These are phyloP conservation scores for Rhinella marina DNA, from an alignment of 2,797 vertebrate genomes.

Conservation along the genomic window DNA sequence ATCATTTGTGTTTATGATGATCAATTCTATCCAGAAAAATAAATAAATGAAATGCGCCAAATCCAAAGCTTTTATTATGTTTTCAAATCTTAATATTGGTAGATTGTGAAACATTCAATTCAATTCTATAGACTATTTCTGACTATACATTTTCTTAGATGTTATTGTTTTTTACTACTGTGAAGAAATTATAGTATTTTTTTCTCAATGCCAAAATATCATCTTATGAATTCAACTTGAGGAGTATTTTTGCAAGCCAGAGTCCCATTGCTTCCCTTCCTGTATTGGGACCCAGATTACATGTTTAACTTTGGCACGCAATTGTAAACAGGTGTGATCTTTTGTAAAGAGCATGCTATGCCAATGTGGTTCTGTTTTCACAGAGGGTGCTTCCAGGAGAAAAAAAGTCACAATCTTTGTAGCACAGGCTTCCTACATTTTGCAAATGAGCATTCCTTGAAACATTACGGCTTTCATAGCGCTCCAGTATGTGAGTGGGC, in stretches of 20 bases:
- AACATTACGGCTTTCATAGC: background rate
- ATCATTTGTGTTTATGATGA: background rate
- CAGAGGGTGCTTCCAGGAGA: slow-evolving; percentile 46
- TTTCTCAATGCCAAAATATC: slow-evolving; percentile 39
- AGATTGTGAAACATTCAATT: background rate
- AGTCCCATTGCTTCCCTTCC: slow-evolving; percentile 46
- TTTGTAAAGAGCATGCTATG: slow-evolving; percentile 40
- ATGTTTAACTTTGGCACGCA: slow-evolving; percentile 48
- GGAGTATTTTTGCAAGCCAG: slow-evolving; percentile 39
- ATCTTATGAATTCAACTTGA: slow-evolving; percentile 42
- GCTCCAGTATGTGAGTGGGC: slow-evolving; percentile 43
- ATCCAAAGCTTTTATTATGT: background rate
- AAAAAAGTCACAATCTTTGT: slow-evolving; percentile 51
- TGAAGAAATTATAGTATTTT: slow-evolving; percentile 51
- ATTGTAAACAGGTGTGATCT: slow-evolving; percentile 58
- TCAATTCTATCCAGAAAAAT: background rate
- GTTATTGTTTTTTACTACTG: background rate
- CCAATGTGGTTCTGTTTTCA: slow-evolving; percentile 44
- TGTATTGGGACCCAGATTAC: slow-evolving; percentile 51
- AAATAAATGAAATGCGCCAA: background rate
- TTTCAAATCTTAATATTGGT: background rate
- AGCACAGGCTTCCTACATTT: slow-evolving; percentile 28
- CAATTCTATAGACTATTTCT: background rate
- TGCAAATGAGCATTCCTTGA: slow-evolving; percentile 30
- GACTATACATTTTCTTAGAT: background rate